Evolutionary conservation across 23 tunicate genomes (phyloP), one percentile per base, ranked within the genome.

Genomic region (Clavelina lepadiformis): DNA sequence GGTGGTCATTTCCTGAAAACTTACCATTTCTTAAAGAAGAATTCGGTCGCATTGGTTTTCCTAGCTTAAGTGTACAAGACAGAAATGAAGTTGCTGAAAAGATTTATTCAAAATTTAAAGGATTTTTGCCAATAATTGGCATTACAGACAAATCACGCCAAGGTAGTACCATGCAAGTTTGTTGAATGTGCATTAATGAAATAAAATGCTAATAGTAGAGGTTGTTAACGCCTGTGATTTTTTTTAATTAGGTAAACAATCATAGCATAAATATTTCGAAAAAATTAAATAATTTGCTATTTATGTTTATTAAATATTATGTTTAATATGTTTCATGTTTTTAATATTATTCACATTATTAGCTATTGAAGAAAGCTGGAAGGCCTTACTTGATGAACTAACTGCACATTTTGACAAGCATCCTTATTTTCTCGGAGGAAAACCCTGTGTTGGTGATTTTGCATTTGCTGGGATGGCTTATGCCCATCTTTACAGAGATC

Each of bases 401-500:
- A 46, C 74, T 33, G 50, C 33, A 4, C 88, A 81, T 29, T 81
- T 81, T 73, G 88, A 81, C 56, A 38, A 56, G 31, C 80, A 81
- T 53, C 88, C 88, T 6, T 81, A 81, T 46, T 38, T 81, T 27
- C 74, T 81, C 24, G 88, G 88, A 2, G 88, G 88, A 21, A 41
- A 59, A 65, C 88, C 88, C 18, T 81, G 88, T 29, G 46, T 81
- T 0, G 88, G 80, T 19, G 88, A 81, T 31, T 81, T 81, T 51
- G 78, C 88, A 20, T 15, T 81, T 23, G 88, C 71, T 38, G 88
- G 88, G 24, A 81, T 81, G 88, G 32, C 74, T 0, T 81, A 81
- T 56, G 88, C 88, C 56, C 88, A 81, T 72, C 36, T 81, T 33
- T 72, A 28, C 47, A 35, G 88, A 63, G 88, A 81, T 35, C 88